Base-by-base conservation (phyloP, 2,113 vertebrate species). In the Amphiprion ocellaris region DNA sequence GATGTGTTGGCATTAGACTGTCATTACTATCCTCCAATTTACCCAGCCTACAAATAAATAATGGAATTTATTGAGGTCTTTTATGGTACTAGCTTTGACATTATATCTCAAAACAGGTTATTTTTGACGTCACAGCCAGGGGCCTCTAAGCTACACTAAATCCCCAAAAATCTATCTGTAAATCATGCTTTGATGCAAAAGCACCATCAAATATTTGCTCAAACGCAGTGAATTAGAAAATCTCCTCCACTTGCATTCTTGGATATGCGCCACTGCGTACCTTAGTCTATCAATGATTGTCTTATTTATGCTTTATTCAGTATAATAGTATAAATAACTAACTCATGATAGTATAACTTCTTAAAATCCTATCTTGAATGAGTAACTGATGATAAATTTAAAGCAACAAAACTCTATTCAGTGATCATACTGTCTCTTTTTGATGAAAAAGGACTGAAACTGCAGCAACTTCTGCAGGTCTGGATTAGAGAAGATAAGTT, bases 121-220 rank as follows among this genome's bases (percentile, higher is more conserved):
- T 73, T 61, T 61, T 53, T 0, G 46, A 82, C 0, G 10, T 84
- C 14, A 71, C 11, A 73, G 49, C 0, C 2, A 0, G 17, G 15
- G 50, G 46, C 26, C 26, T 62, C 10, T 5, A 50, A 0, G 0
- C 55, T 24, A 30, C 37, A 68, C 37, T 75, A 67, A 12, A 72
- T 72, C 61, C 15, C 5, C n/a, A 11, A 1, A 70, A 79, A 19
- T 70, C 60, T n/a, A 6, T 21, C 30, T 50, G 1, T 56, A 81
- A 77, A 69, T 85, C 37, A 73, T 26, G 33, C 49, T 55, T 74
- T 75, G 15, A 7, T 47, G 39, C 0, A 1, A 77, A 50, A 49
- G 47, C 56, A 12, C 4, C n/a, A 52, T 0, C 61, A 77, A 47
- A 59, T 67, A 55, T 53, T 71, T 59, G 61, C 17, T 62, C 50